Base-by-base conservation (phyloP, 2,113 vertebrate species). In the Brachypodius melanocephalos region DNA sequence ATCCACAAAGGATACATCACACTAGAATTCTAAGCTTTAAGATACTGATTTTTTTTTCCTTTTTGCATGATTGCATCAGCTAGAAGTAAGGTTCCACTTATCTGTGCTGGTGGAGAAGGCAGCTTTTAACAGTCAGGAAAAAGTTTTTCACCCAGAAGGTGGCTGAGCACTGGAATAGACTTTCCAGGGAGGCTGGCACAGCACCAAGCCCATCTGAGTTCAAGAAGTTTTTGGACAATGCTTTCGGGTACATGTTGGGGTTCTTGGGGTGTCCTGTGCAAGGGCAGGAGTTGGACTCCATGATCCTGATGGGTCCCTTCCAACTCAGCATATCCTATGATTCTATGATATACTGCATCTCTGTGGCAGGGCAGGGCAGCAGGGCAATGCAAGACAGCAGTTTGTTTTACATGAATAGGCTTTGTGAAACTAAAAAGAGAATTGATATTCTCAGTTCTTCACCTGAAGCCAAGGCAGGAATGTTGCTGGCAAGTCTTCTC, bases 401-500 rank as follows among this genome's bases (percentile, higher is more conserved):
- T 55, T 76, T 62, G 48, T 89, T 85, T 76, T 52, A 69, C 24
- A 3, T 7, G 5, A 72, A n/a, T 45, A 69, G 77, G n/a, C 57
- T 91, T 81, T 78, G 66, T 78, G 69, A 84, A 80, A 59, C 58
- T 84, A 38, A 68, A 66, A 69, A 38, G 49, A 85, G 62, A 88
- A 91, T 38, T 68, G 71, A 36, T 31, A 17, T 19, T 76, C 28
- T 43, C 63, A 48, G 40, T 32, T 77, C n/a, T 49, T 62, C 86
- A 77, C 40, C 29, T 66, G 77, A 94, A 90, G 57, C 88, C 77
- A 92, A 78, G 65, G 54, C 62, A 79, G 65, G 54, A 84, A 84
- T 95, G 49, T 93, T 97, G 55, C 45, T 91, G 43, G 52, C 57
- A 74, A 83, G 67, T 79, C 49, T 88, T 82, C 73, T 57, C 71